A percentile compares a stretch with the other conserved stretches of the same genome.
Evolutionary conservation across 2,888 invertebrate species (phyloP).

Genomic region (Drosophila formosana): DNA sequence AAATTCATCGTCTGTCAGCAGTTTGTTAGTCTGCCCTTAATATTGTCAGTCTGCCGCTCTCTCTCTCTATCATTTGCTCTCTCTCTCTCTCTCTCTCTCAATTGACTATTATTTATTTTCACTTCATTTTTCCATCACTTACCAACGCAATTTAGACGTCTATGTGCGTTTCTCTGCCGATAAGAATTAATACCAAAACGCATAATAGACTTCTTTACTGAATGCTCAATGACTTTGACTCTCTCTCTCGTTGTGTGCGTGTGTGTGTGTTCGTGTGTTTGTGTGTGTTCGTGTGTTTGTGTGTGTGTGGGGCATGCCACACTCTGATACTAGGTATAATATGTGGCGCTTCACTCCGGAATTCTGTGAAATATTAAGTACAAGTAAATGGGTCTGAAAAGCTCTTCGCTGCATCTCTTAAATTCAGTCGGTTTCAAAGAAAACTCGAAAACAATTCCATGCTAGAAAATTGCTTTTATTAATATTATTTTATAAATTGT

Average conservation of each 20-base stretch:
- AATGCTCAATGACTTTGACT: slow-evolving; percentile 20
- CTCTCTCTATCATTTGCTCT: background rate
- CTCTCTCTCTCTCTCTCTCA: background rate
- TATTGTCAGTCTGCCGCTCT: slow-evolving; percentile 4
- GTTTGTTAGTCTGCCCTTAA: slow-evolving; percentile 17
- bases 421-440: no score
- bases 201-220: slow-evolving; percentile 39
- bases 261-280: background rate
- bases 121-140: slow-evolving; percentile 54
- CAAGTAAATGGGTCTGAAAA: no score
- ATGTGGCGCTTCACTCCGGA: background rate
- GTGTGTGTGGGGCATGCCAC: background rate
- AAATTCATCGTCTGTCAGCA: slow-evolving; percentile 26
- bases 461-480: no score
- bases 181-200: slow-evolving; percentile 47
- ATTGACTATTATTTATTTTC: slow-evolving; percentile 57
- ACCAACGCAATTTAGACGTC: slow-evolving; percentile 61
- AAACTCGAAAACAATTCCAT: no score
- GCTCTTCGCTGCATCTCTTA: no score
- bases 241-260: no score
- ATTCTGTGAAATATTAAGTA: no score
- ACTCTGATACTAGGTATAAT: background rate
- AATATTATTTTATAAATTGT: no score
- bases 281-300: no score
- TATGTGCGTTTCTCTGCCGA: slow-evolving; percentile 57